Conservation (phyloP, 2,888 invertebrate species). For the Meandrusa payeni region DNA sequence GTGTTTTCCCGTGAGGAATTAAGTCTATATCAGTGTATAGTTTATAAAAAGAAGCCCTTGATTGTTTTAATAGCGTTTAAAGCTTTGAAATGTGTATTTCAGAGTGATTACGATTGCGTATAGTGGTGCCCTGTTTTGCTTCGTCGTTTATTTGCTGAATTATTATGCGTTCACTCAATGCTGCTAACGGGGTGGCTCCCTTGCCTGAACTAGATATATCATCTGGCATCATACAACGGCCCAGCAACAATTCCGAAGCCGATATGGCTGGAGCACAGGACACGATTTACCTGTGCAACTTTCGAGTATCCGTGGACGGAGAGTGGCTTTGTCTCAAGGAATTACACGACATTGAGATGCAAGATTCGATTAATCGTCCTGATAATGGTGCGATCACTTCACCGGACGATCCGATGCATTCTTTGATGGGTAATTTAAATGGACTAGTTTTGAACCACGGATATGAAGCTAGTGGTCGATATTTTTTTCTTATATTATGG, state of each 20-base stretch:
- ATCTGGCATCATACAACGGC: conserved; percentile 53
- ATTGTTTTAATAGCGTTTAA: background rate
- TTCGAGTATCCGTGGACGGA: conserved; percentile 97
- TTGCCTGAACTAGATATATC: conserved; percentile 66
- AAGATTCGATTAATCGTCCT: conserved; percentile 84
- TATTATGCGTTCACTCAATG: conserved; percentile 76
- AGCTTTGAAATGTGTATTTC: conserved; percentile 51
- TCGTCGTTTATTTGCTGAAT: conserved; percentile 72
- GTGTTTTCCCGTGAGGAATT: conserved; percentile 13
- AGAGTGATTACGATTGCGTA: conserved; percentile 61
- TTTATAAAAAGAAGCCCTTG: background rate
- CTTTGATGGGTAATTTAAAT: conserved; percentile 67
- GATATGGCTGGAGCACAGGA: conserved; percentile 95
- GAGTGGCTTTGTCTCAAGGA: conserved; percentile 98
- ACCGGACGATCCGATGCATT: conserved; percentile 82
- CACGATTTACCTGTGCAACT: conserved; percentile 98
- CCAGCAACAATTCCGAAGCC: conserved; percentile 59
- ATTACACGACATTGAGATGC: conserved; percentile 94
- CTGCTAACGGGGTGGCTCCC: conserved; percentile 69
- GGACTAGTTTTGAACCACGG: conserved; percentile 9
- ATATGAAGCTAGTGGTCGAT: conserved; percentile 15
- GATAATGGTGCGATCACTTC: conserved; percentile 83
- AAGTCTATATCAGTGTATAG: conserved; percentile 6
- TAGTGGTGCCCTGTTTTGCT: conserved; percentile 61
- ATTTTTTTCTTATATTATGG: conserved; percentile 11